Base-by-base conservation (phyloP, 2,888 invertebrate genomes). In the Myopa testacea region DNA sequence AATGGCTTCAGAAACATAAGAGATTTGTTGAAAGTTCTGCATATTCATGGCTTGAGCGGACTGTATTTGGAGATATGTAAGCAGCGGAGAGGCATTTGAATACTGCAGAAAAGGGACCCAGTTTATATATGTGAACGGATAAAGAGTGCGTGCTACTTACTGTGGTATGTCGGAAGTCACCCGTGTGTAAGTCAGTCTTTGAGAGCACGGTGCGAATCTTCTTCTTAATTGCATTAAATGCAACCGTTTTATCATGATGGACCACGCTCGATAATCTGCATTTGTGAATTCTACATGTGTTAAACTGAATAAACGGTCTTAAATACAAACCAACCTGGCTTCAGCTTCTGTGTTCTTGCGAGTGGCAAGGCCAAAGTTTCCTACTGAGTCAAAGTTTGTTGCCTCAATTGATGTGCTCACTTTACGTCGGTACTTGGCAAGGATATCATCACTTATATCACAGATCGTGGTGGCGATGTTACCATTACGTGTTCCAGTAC, bases 191-290 rank as follows among this genome's bases (percentile, higher is more conserved):
- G 85, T 97, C 96, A 0, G 96, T 95, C 83, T 95, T 95, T 81
- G 98, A 96, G 52, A 99, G 91, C 75, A 98, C 98, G 83, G 96
- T 92, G 37, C 98, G 92, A 79, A 99, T 90, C 86, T 98, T 98
- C 81, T 96, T 93, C 89, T 98, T 98, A 5, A 89, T 86, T 79
- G 86, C 85, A 78, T 86, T 85, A 52, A 89, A 89, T 37, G 84
- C 83, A 45, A 88, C 78, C 7, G 83, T 82, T 78, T 87, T 86
- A 76, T 86, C 86, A 73, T 85, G 83, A 6, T 83, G 77, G 12
- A 81, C 77, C n/a, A 83, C 81, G 80, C 83, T 83, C 7, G 87
- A 84, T 38, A 84, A 78, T 80, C 86, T 86, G 1, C 80, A 58
- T 26, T 7, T 19, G 4, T 16, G 38, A 38, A 60, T 52, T 63